A percentile compares a stretch with the other conserved stretches of the same genome.
These are phyloP conservation scores for Crenuchus spilurus DNA, from an alignment of 2,797 vertebrate species.

Conservation along the genomic window DNA sequence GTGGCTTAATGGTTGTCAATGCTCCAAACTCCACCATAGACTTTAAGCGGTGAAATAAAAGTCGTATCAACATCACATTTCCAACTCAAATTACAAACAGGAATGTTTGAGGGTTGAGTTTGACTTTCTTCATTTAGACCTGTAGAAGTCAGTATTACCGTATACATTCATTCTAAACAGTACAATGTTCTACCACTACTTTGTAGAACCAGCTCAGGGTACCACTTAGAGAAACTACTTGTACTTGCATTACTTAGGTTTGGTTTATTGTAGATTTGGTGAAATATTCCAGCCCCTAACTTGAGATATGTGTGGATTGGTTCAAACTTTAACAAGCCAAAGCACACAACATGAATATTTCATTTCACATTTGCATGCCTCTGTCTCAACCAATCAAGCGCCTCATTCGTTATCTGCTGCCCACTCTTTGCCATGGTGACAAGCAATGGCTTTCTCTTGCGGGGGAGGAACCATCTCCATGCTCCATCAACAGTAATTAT, in stretches of 20 bases:
- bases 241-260: not conserved
- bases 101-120: not conserved
- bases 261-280: constrained; percentile 7
- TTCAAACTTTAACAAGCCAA: constrained; percentile 26
- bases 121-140: not conserved
- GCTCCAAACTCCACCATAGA: too few species aligned
- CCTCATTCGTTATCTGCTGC: constrained; percentile 27
- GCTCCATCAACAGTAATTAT: constrained; percentile 53
- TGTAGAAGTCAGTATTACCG: too few species aligned
- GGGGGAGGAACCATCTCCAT: constrained; percentile 42
- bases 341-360: constrained; percentile 41
- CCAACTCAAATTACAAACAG: not conserved
- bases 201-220: not conserved
- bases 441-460: constrained; percentile 27
- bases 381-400: constrained; percentile 48
- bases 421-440: constrained; percentile 26
- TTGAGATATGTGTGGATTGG: not conserved
- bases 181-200: too few species aligned
- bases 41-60: not conserved
- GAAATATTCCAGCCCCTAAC: constrained; percentile 3
- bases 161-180: too few species aligned
- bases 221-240: not conserved
- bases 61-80: not conserved
- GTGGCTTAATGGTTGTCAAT: too few species aligned
- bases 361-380: constrained; percentile 47